phyloP scores from a whole-genome alignment of 2,888 invertebrate species.

The Patella ulyssiponensis region DNA sequence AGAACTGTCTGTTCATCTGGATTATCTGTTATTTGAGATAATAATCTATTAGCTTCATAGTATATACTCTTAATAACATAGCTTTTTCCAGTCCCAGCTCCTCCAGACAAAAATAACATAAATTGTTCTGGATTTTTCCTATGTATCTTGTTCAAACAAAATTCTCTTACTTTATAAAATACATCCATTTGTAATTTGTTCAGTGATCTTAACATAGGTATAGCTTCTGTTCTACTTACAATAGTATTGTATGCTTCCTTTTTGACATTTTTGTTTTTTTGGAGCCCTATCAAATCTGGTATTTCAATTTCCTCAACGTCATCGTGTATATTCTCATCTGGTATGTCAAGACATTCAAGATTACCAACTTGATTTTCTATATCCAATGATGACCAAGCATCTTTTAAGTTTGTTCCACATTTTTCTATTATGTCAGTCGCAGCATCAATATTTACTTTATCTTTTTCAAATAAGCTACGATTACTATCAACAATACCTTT shows the following conservation, averaged over 20 bases:
- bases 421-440: slow-evolving; percentile 11
- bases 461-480: background rate
- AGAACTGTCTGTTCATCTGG: too few relatives aligned
- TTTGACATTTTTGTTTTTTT: background rate
- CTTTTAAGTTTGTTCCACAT: background rate
- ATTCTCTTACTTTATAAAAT: too few relatives aligned
- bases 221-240: background rate
- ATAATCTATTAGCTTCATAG: too few relatives aligned
- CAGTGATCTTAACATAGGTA: slow-evolving; percentile 14
- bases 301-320: background rate
- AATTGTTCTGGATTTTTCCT: too few relatives aligned
- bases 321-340: background rate
- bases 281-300: background rate
- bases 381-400: slow-evolving; percentile 16
- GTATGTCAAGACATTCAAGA: background rate
- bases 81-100: too few relatives aligned
- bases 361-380: slow-evolving; percentile 10
- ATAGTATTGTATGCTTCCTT: background rate
- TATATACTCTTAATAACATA: too few relatives aligned
- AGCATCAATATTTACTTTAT: background rate
- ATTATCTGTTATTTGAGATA: too few relatives aligned
- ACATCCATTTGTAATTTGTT: slow-evolving; percentile 22
- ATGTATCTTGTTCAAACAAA: too few relatives aligned
- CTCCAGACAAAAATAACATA: too few relatives aligned
- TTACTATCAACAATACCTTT: slow-evolving; percentile 13